phyloP scores from a whole-genome alignment of 2,888 invertebrate genomes.

The Falcaria lacertinaria region DNA sequence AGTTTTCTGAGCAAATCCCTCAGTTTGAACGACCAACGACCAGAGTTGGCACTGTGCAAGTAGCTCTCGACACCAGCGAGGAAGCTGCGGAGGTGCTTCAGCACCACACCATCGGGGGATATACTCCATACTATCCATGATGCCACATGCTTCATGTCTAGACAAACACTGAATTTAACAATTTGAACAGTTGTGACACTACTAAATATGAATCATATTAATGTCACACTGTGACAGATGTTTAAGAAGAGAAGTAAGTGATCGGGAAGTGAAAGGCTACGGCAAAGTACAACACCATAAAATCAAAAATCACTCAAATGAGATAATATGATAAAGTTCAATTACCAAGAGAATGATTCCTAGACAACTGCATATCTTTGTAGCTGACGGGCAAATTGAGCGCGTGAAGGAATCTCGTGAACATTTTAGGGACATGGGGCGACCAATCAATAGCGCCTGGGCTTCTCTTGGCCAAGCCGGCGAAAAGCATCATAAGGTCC shows the following conservation, averaged over 20 bases:
- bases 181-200: no score
- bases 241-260: no score
- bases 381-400: slow-evolving; percentile 89
- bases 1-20: slow-evolving; percentile 84
- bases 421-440: slow-evolving; percentile 88
- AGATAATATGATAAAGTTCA: no score
- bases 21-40: slow-evolving; percentile 87
- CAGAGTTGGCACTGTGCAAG: slow-evolving; percentile 93
- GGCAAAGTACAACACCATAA: no score
- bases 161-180: no score
- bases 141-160: slow-evolving; percentile 71
- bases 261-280: no score
- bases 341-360: slow-evolving; percentile 73
- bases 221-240: no score
- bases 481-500: slow-evolving; percentile 86
- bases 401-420: slow-evolving; percentile 84
- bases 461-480: slow-evolving; percentile 85
- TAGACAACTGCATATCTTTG: slow-evolving; percentile 81
- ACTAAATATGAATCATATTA: no score
- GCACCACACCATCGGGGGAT: slow-evolving; percentile 83
- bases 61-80: slow-evolving; percentile 92
- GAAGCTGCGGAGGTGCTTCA: slow-evolving; percentile 87
- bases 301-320: slow-evolving; percentile 38
- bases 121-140: slow-evolving; percentile 82
- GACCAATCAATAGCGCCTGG: slow-evolving; percentile 94